phyloP scores from a whole-genome alignment of 2,888 invertebrate species.

The Sarcophaga caerulescens region DNA sequence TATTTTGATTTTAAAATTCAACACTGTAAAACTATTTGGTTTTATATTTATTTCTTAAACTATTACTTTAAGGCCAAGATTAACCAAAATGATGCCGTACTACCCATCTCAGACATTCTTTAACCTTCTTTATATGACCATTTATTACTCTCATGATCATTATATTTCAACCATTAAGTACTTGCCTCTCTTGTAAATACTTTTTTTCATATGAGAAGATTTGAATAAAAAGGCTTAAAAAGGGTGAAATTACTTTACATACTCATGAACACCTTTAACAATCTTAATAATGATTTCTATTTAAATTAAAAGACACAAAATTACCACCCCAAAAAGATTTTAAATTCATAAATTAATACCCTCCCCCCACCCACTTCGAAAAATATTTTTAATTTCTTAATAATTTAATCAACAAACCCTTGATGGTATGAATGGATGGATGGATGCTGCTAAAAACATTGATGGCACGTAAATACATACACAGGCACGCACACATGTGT shows the following conservation, averaged over 20 bases:
- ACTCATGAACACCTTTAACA: constrained; percentile 60
- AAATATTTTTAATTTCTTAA: constrained; percentile 51
- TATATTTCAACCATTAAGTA: neutral
- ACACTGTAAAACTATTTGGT: too few species aligned
- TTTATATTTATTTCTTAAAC: too few species aligned
- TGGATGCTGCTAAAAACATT: neutral
- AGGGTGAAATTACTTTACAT: constrained; percentile 46
- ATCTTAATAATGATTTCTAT: constrained; percentile 41
- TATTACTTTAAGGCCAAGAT: too few species aligned
- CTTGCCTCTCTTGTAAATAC: too few species aligned
- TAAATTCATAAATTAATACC: constrained; percentile 56
- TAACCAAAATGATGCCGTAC: too few species aligned
- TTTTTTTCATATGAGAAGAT: neutral
- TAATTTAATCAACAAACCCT: constrained; percentile 63
- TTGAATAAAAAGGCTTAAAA: neutral
- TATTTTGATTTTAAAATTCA: too few species aligned
- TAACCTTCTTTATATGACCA: constrained; percentile 16
- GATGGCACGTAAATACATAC: neutral
- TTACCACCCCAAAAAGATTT: constrained; percentile 23
- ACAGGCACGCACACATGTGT: neutral
- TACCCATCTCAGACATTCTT: too few species aligned
- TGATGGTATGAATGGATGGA: neutral
- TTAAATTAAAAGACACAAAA: neutral
- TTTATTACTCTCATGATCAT: neutral
- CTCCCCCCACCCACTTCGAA: neutral